phyloP scores from a whole-genome alignment of 2,888 invertebrate species.

The Clitarchus hookeri region DNA sequence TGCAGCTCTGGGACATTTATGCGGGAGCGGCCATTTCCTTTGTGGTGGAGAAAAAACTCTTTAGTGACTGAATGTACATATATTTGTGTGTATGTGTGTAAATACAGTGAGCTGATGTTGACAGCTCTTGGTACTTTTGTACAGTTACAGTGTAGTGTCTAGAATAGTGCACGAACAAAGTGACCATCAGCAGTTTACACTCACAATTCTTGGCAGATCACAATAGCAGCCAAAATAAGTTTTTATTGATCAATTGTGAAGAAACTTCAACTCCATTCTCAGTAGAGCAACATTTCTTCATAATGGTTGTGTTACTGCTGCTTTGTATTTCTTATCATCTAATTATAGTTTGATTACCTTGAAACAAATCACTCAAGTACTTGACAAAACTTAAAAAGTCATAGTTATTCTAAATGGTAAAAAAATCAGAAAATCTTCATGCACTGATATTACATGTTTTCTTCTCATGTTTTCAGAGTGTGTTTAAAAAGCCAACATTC shows the following conservation, averaged over 20 bases:
- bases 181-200: background rate
- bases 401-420: background rate
- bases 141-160: background rate
- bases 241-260: background rate
- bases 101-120: background rate
- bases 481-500: background rate
- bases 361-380: background rate
- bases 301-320: background rate
- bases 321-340: background rate
- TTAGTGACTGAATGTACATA: background rate
- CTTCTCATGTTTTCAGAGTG: background rate
- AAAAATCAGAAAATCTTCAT: background rate
- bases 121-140: background rate
- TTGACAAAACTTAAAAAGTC: background rate
- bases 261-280: background rate
- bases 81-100: conserved; percentile 7
- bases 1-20: background rate
- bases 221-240: background rate
- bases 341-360: background rate
- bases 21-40: background rate
- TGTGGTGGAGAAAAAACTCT: background rate
- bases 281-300: background rate
- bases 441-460: background rate
- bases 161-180: background rate
- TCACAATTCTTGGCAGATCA: background rate